A percentile compares a stretch with the other conserved stretches of the same genome.
Conservation (phyloP, 1,140 invertebrate genomes). For the Drosophila tsacasi region DNA sequence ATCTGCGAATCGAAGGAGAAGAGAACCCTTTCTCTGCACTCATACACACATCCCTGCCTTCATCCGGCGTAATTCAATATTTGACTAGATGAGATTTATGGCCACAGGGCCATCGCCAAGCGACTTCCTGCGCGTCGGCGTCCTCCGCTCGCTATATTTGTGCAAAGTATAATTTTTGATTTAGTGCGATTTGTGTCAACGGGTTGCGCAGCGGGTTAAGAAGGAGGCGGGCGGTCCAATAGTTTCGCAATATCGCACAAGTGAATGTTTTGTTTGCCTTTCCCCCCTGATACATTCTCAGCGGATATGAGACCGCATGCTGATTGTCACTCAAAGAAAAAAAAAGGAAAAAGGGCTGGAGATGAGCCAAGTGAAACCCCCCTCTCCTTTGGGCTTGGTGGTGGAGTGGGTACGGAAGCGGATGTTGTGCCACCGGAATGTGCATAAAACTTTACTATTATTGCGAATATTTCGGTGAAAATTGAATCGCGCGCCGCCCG, state of each 20-base stretch:
- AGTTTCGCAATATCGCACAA: slow-evolving; percentile 74
- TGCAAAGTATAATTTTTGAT: slow-evolving; percentile 83
- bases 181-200: slow-evolving; percentile 82
- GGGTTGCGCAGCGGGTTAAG: slow-evolving; percentile 53
- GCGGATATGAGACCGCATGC: slow-evolving; percentile 81
- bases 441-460: slow-evolving; percentile 77
- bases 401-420: slow-evolving; percentile 30
- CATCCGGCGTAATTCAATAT: slow-evolving; percentile 83
- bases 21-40: slow-evolving; percentile 46
- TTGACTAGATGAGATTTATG: slow-evolving; percentile 84
- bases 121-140: slow-evolving; percentile 53
- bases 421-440: slow-evolving; percentile 51
- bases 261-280: slow-evolving; percentile 72
- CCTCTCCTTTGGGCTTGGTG: background rate
- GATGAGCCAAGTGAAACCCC: slow-evolving; percentile 6
- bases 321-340: slow-evolving; percentile 66
- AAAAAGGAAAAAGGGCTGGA: slow-evolving; percentile 10
- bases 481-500: slow-evolving; percentile 51
- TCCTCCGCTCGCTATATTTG: slow-evolving; percentile 62
- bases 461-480: slow-evolving; percentile 48
- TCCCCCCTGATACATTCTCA: slow-evolving; percentile 10
- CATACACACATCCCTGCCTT: slow-evolving; percentile 2
- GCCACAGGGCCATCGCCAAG: slow-evolving; percentile 58
- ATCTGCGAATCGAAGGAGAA: slow-evolving; percentile 48
- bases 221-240: slow-evolving; percentile 42